These are phyloP conservation scores for Eulithis prunata DNA, from an alignment of 2,888 invertebrate species.

Conservation along the genomic window DNA sequence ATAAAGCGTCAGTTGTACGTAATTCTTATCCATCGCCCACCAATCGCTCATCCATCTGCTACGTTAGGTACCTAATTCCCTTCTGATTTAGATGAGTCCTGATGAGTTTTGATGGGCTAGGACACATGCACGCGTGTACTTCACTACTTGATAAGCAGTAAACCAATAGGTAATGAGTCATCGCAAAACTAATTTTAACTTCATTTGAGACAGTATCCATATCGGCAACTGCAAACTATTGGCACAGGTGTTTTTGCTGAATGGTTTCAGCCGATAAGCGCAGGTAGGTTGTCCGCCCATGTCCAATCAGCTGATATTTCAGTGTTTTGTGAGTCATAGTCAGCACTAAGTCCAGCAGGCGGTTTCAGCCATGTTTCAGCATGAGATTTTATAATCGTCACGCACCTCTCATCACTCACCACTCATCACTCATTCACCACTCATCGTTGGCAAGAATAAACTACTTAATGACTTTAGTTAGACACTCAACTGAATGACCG, in stretches of 20 bases:
- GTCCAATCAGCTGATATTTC: constrained; percentile 20
- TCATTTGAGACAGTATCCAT: constrained; percentile 11
- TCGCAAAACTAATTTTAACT: constrained; percentile 16
- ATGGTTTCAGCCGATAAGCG: constrained; percentile 22
- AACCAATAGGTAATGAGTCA: constrained; percentile 8
- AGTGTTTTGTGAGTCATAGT: constrained; percentile 20
- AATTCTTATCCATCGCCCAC: too few species aligned
- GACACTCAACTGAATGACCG: too few species aligned
- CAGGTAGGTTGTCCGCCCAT: constrained; percentile 17
- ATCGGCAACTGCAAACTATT: constrained; percentile 13
- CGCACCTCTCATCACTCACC: too few species aligned
- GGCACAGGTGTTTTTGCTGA: constrained; percentile 23
- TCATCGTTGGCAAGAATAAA: background rate
- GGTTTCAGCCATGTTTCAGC: too few species aligned
- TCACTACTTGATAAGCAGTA: constrained; percentile 2
- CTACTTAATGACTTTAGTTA: too few species aligned
- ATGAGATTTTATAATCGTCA: background rate
- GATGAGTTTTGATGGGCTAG: background rate
- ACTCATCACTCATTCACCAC: too few species aligned
- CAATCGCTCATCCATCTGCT: too few species aligned
- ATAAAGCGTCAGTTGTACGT: too few species aligned
- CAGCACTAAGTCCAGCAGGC: background rate
- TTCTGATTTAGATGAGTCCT: background rate
- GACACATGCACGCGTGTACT: background rate
- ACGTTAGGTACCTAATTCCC: too few species aligned